Conservation (phyloP, 1,140 invertebrate genomes). For the Lasioglossum albipes region DNA sequence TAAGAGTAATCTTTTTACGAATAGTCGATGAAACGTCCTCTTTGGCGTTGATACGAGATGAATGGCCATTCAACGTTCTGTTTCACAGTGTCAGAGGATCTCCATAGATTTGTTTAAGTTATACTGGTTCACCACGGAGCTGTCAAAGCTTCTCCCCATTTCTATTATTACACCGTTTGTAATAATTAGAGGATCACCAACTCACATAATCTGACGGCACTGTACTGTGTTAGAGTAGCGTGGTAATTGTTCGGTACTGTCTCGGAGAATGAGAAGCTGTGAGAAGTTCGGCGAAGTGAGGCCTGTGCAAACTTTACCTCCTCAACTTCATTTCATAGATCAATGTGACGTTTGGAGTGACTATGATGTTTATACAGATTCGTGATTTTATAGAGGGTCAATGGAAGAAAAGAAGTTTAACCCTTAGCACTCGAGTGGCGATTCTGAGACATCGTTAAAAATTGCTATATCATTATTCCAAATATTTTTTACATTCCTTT, state of each 20-base stretch:
- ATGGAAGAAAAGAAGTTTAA: too few species aligned
- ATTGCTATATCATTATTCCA: too few species aligned
- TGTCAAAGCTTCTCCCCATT: neutral
- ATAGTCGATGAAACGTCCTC: neutral
- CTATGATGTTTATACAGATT: too few species aligned
- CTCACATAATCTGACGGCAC: neutral
- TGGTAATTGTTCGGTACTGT: neutral
- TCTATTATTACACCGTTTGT: neutral
- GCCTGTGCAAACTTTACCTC: neutral
- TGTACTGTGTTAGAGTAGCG: too few species aligned
- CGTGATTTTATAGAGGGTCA: too few species aligned
- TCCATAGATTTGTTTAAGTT: neutral
- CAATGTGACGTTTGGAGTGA: too few species aligned
- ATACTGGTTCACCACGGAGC: neutral
- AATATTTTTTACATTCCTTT: too few species aligned
- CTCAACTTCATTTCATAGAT: too few species aligned
- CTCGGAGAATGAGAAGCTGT: too few species aligned
- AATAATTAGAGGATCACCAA: neutral
- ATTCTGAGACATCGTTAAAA: too few species aligned
- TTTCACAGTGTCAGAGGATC: neutral
- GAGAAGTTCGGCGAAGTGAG: neutral
- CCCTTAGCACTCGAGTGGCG: too few species aligned
- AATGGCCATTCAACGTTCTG: neutral
- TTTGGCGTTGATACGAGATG: neutral
- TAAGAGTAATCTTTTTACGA: neutral